Percentiles rank a stretch among this genome's conserved stretches.
These are phyloP conservation scores for Dolichopus griseipennis DNA, from an alignment of 2,888 invertebrate species.

Conservation along the genomic window DNA sequence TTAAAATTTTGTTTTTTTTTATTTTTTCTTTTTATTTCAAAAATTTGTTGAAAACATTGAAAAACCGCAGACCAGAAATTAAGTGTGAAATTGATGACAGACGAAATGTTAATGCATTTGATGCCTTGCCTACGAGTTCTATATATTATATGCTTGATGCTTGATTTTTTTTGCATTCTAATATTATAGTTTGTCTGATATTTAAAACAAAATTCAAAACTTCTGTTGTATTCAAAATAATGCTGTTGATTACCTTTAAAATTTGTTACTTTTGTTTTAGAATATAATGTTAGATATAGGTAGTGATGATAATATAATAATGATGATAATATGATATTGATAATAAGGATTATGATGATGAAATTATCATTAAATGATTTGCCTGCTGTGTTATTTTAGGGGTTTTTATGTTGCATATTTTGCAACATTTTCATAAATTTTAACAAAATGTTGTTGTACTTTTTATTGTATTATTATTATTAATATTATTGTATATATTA, in stretches of 20 bases:
- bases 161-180: neutral
- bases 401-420: neutral
- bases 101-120: neutral
- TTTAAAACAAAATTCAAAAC: too few species aligned
- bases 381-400: neutral
- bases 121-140: neutral
- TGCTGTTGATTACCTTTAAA: neutral
- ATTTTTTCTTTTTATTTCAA: neutral
- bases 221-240: neutral
- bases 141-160: neutral
- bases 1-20: neutral
- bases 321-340: too few species aligned
- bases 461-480: too few species aligned
- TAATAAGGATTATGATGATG: neutral
- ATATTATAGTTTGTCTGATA: too few species aligned
- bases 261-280: neutral
- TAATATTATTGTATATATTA: too few species aligned
- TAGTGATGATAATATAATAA: neutral
- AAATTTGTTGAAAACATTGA: neutral
- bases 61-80: slow-evolving; percentile 4
- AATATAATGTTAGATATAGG: neutral
- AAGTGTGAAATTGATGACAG: slow-evolving; percentile 3
- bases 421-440: too few species aligned
- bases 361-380: neutral
- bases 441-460: too few species aligned